These are phyloP conservation scores for Thumatha senex DNA, from an alignment of 2,888 invertebrate species.

Conservation along the genomic window DNA sequence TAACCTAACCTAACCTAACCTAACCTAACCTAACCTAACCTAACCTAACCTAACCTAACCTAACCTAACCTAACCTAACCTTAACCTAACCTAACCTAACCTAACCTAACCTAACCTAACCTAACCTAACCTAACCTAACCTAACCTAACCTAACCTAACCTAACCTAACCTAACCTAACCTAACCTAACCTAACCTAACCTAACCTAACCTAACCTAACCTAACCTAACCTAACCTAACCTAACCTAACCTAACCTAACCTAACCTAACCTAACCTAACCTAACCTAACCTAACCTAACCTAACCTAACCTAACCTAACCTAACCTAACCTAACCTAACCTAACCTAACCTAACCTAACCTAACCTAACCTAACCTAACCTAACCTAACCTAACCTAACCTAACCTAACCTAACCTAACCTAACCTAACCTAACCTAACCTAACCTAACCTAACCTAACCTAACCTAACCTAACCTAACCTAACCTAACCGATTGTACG, in stretches of 20 bases:
- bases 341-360: constrained; percentile 4
- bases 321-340: constrained; percentile 3
- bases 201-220: constrained; percentile 9
- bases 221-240: constrained; percentile 9
- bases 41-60: not conserved
- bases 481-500: not conserved
- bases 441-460: constrained; percentile 6
- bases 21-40: not conserved
- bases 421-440: constrained; percentile 4
- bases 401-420: constrained; percentile 1
- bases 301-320: constrained; percentile 2
- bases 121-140: not conserved
- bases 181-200: constrained; percentile 9
- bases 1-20: constrained; percentile 3
- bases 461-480: constrained; percentile 6
- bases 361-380: constrained; percentile 5
- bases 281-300: constrained; percentile 3
- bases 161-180: constrained; percentile 2
- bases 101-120: not conserved
- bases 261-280: constrained; percentile 8
- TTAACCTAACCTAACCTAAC: not conserved
- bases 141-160: not conserved
- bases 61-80: too few species aligned
- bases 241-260: constrained; percentile 9
- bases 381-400: not conserved